Evolutionary conservation across 1,140 invertebrate species (phyloP).

Genomic region (Andricus grossulariae): DNA sequence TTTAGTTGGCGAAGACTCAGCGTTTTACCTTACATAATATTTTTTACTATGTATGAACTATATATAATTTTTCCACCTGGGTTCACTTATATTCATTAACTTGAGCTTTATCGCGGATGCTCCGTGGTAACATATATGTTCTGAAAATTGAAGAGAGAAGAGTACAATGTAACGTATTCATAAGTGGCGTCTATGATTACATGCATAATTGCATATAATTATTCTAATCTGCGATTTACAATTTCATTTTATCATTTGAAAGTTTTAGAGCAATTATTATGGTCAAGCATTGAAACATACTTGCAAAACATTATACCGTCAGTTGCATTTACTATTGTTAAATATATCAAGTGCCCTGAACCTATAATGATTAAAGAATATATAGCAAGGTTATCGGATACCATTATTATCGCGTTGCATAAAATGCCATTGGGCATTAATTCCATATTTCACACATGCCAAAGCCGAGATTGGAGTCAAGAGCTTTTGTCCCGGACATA

Average conservation of each 20-base stretch:
- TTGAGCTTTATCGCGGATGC: no score
- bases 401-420: constrained; percentile 54
- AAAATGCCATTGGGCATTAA: constrained; percentile 49
- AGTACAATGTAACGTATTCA: no score
- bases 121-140: no score
- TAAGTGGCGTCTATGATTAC: no score
- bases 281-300: neutral
- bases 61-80: no score
- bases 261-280: neutral
- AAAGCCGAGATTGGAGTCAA: neutral
- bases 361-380: constrained; percentile 43
- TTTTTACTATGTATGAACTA: no score
- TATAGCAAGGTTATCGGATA: constrained; percentile 53
- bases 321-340: neutral
- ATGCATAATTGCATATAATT: no score
- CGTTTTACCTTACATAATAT: no score
- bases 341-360: neutral
- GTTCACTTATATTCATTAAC: no score
- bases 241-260: neutral
- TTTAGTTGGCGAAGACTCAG: no score
- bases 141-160: no score
- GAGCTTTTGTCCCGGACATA: neutral
- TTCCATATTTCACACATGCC: constrained; percentile 38
- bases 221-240: neutral
- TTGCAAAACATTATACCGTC: neutral